Evolutionary conservation across 2,888 invertebrate species (phyloP), one percentile per base, ranked within the genome.

Genomic region (Caenorhabditis uteleia): DNA sequence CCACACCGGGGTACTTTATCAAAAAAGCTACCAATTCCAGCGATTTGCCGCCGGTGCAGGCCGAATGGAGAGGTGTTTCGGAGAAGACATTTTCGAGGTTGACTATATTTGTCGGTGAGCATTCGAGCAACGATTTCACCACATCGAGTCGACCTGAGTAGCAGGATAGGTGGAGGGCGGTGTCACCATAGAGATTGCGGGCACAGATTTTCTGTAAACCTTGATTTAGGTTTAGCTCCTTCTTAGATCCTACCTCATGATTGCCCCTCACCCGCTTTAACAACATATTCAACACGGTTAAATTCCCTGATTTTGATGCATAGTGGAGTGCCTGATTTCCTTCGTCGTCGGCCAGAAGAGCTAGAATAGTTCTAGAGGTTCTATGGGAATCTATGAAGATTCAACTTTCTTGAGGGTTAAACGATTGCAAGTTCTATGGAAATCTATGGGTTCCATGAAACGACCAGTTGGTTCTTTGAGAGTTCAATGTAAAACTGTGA

Each of bases 21-120:
- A 86, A 75, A 64, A 84, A 85, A 29, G 84, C 84, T 25, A 86
- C 83, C 55, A 86, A 72, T 27, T 86, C 86, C 20, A 85, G 66
- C 46, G 83, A 84, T 47, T 83, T 80, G 3, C 86, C 86, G 54
- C 83, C 83, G 0, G 85, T 85, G 71, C 85, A 85, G 0, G 86
- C 85, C 64, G 85, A 82, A 68, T 85, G 85, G 14, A 86, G 74
- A 8, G 85, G 85, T 3, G 85, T 85, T 72, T 86, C 86, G 57
- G 85, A 85, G 74, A 85, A 86, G 23, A 85, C 82, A 55, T 86
- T 86, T 66, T 86, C 86, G 62, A 69, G 61, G 21, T 65, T 72
- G 5, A 79, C 56, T n/a, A 77, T 67, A 4, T 56, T 56, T 5
- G 50, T 60, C 6, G 66, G 57, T 2, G 66, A 56, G 4, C 56